These are phyloP conservation scores for Pseudomyrmex flavicornis DNA, from an alignment of 1,140 invertebrate species.

Conservation along the genomic window DNA sequence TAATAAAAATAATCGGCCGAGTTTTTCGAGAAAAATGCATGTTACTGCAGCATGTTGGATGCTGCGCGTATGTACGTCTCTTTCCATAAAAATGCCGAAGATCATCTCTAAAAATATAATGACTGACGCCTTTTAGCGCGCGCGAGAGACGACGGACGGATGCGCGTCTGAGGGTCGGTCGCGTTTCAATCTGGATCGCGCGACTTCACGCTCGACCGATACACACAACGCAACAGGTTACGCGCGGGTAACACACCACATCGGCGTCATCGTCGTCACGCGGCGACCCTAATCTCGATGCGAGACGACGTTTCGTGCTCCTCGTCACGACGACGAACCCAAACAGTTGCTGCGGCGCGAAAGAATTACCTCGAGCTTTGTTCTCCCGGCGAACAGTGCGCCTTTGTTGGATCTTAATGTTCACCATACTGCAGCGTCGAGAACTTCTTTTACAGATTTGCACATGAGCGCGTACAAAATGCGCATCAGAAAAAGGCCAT, in stretches of 20 bases:
- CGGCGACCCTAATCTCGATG: constrained; percentile 44
- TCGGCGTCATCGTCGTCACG: not conserved
- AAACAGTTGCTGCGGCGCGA: constrained; percentile 25
- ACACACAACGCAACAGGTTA: constrained; percentile 52
- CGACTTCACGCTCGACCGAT: constrained; percentile 37
- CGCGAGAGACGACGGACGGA: constrained; percentile 19
- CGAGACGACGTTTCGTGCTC: constrained; percentile 11
- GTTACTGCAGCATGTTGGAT: constrained; percentile 2
- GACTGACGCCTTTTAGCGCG: constrained; percentile 38
- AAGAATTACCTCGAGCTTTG: constrained; percentile 48
- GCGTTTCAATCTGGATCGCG: constrained; percentile 60
- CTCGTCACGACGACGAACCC: constrained; percentile 7
- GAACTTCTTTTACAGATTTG: constrained; percentile 8
- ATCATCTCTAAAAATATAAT: constrained; percentile 75
- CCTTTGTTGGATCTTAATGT: constrained; percentile 50
- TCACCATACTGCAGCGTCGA: not conserved
- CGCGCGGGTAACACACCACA: not conserved
- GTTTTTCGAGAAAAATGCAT: not conserved
- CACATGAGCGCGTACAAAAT: not conserved
- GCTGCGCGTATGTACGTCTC: constrained; percentile 10
- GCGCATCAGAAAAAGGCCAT: not conserved
- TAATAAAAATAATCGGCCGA: not conserved
- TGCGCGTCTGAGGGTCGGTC: not conserved
- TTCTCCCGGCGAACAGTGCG: constrained; percentile 50
- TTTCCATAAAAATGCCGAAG: constrained; percentile 69